A percentile compares a stretch with the other conserved stretches of the same genome.
phyloP scores from a whole-genome alignment of 2,888 invertebrate species.

The Sympetrum striolatum region DNA sequence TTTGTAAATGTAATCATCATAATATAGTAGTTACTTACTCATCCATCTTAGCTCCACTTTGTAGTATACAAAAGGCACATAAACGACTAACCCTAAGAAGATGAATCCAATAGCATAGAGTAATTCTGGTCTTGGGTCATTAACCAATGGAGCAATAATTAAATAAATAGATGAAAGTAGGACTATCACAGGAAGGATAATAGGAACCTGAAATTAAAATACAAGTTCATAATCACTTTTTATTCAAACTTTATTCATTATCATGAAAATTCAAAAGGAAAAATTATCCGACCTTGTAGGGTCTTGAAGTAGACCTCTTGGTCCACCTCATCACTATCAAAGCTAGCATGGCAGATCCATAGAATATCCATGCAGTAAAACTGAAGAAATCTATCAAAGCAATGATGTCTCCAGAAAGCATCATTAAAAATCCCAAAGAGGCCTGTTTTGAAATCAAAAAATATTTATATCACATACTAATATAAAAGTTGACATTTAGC shows the following conservation, averaged over 20 bases:
- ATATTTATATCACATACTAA: too few species aligned
- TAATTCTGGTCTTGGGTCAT: slow-evolving; percentile 31
- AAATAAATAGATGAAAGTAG: slow-evolving; percentile 21
- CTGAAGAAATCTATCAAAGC: slow-evolving; percentile 61
- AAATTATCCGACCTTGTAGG: slow-evolving; percentile 56
- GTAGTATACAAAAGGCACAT: slow-evolving; percentile 36
- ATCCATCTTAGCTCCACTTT: slow-evolving; percentile 35
- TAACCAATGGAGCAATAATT: slow-evolving; percentile 36
- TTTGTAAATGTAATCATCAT: neutral
- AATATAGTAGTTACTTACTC: neutral
- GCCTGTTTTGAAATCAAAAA: slow-evolving; percentile 48
- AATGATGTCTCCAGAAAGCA: slow-evolving; percentile 58
- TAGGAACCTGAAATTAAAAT: slow-evolving; percentile 3
- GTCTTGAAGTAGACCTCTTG: slow-evolving; percentile 55
- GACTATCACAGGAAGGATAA: slow-evolving; percentile 28
- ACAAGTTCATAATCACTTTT: neutral
- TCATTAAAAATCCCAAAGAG: slow-evolving; percentile 56
- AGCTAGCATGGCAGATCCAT: slow-evolving; percentile 59
- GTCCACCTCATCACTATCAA: slow-evolving; percentile 58
- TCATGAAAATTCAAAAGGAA: neutral
- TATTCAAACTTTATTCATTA: neutral
- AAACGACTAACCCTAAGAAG: slow-evolving; percentile 6
- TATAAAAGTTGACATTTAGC: too few species aligned
- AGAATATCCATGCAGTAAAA: slow-evolving; percentile 62
- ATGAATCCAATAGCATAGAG: slow-evolving; percentile 40